Percentiles rank a stretch among this genome's conserved stretches.
These are phyloP conservation scores for Rhagologus leucostigma DNA, from an alignment of 2,113 vertebrate species.

Conservation along the genomic window DNA sequence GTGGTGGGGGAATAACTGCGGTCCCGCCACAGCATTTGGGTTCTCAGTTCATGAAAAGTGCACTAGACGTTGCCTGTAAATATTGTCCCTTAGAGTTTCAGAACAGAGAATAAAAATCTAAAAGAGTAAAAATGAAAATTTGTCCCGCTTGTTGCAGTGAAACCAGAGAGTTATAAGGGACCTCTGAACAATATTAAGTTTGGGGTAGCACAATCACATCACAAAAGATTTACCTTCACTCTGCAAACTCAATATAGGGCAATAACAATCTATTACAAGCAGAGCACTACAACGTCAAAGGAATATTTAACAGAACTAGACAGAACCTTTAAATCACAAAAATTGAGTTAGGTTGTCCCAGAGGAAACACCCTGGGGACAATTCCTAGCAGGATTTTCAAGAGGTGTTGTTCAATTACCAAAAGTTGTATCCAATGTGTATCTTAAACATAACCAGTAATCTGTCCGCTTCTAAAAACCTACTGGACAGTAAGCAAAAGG, in stretches of 20 bases:
- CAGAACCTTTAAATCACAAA: constrained; percentile 83
- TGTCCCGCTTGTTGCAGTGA: constrained; percentile 77
- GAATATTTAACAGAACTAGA: constrained; percentile 86
- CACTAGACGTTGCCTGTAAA: constrained; percentile 17
- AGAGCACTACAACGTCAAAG: constrained; percentile 74
- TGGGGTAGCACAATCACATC: constrained; percentile 88
- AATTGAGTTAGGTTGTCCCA: constrained; percentile 78
- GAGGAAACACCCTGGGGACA: constrained; percentile 75
- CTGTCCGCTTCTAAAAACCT: constrained; percentile 16
- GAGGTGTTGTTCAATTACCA: constrained; percentile 72
- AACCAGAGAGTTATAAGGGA: constrained; percentile 84
- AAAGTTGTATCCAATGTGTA: constrained; percentile 69
- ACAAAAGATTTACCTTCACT: constrained; percentile 91
- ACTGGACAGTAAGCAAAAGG: constrained; percentile 40
- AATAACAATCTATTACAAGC: constrained; percentile 96
- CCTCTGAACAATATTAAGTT: constrained; percentile 87
- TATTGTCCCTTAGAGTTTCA: constrained; percentile 47
- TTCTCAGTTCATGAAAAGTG: constrained; percentile 45
- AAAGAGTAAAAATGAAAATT: constrained; percentile 98
- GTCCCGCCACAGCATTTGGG: background rate
- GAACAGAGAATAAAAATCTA: constrained; percentile 71
- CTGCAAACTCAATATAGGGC: constrained; percentile 91
- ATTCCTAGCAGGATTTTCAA: constrained; percentile 76
- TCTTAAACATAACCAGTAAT: constrained; percentile 48
- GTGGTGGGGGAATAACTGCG: background rate